Evolutionary conservation across 2,113 vertebrate species (phyloP).

Genomic region (Lycaon pictus): DNA sequence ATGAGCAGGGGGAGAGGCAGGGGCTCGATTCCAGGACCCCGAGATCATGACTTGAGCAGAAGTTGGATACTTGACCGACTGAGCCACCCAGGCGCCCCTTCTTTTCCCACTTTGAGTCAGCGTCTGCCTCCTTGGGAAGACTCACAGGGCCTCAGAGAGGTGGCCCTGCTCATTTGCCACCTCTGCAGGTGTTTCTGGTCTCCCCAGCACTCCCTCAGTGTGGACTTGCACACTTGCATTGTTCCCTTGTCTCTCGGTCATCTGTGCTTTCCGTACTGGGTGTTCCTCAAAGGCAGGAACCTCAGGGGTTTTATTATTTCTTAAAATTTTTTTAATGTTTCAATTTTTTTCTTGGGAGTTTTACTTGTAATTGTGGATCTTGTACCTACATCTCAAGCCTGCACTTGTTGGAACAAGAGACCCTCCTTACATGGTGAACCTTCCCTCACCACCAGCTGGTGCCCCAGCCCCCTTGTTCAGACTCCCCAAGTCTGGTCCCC

Average conservation of each 20-base stretch:
- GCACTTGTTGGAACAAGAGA: background rate
- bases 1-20: no score
- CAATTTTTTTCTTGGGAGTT: no score
- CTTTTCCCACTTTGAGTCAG: background rate
- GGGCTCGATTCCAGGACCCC: no score
- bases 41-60: no score
- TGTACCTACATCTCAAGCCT: background rate
- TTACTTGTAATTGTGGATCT: background rate
- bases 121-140: background rate
- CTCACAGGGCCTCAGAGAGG: background rate
- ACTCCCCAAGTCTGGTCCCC: background rate
- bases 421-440: fast-evolving
- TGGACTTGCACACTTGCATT: fast-evolving
- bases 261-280: background rate
- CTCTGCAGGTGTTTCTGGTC: background rate
- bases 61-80: no score
- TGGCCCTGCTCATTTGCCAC: background rate
- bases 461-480: background rate
- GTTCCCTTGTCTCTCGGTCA: no score
- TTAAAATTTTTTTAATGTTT: no score
- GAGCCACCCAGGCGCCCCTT: no score
- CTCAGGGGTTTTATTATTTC: background rate
- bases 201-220: background rate
- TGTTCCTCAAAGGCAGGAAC: no score
- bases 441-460: background rate